Evolutionary conservation across 2,113 vertebrate species (phyloP), one percentile per base, ranked within the genome.

Genomic region (Conger conger): DNA sequence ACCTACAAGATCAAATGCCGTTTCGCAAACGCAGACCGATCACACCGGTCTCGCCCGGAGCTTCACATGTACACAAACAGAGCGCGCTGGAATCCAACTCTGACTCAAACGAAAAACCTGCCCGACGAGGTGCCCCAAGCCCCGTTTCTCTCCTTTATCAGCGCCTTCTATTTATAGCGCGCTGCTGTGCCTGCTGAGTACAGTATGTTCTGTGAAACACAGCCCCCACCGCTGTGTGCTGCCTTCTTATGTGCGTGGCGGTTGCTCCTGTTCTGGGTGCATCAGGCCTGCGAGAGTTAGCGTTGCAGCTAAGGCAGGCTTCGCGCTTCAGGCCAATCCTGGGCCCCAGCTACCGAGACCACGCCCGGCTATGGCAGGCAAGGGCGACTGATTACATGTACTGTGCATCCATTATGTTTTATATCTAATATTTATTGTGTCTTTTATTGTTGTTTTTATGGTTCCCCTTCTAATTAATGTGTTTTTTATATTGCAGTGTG

Each of bases 141-240:
- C 82, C 63, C 79, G 82, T 80, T 83, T 86, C 87, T 89, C 80
- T 83, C 45, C 89, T 90, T 91, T 88, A 93, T 91, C 91, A 90
- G 90, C 89, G 80, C 63, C 85, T 88, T 93, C 93, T 93, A 94
- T 94, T 92, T 91, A 90, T 93, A 94, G 87, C 80, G 27, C n/a
- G 88, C 89, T 86, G 85, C 92, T 90, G 91, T 90, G 87, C 88
- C 87, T n/a, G 82, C 50, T 18, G 86, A 88, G 93, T 88, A 93
- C 92, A 93, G 90, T 87, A 88, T 91, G 92, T 92, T 92, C 90
- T 88, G 88, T 81, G 86, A 89, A 90, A 73, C 11, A 9, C 68
- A 33, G 68, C 68, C 68, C 68, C 68, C 9, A 13, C 68, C 13
- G n/a, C 68, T 73, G 23, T 5, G n/a, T n/a, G n/a, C n/a, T 73